Conservation (phyloP, 2,888 invertebrate species). For the Drosophila anomalata region DNA sequence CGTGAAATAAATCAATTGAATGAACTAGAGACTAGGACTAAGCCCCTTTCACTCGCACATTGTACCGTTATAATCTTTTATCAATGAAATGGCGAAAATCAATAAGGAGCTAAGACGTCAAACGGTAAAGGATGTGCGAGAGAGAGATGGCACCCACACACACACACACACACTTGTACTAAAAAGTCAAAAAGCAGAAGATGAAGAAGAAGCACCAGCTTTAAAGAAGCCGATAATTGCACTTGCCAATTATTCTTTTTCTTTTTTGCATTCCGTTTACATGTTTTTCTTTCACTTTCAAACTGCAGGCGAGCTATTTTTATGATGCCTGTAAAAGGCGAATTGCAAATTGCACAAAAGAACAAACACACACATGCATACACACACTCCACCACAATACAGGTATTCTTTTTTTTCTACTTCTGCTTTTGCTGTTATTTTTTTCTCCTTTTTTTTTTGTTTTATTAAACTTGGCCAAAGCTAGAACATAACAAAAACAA, state of each 20-base stretch:
- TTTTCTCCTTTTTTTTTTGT: constrained; percentile 44
- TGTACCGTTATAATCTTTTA: constrained; percentile 38
- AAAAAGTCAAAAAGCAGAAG: constrained; percentile 15
- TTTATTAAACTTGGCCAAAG: constrained; percentile 69
- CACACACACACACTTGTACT: constrained; percentile 17
- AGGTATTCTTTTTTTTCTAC: constrained; percentile 8
- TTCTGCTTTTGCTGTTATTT: constrained; percentile 44
- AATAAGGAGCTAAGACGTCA: constrained; percentile 35
- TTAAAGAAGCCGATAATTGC: constrained; percentile 17
- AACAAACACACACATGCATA: constrained; percentile 29
- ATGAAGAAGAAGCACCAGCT: background rate
- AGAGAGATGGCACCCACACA: background rate
- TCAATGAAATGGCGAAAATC: constrained; percentile 49
- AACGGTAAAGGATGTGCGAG: constrained; percentile 20
- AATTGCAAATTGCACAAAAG: constrained; percentile 62
- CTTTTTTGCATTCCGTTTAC: constrained; percentile 11
- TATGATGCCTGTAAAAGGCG: constrained; percentile 55
- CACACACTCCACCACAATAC: constrained; percentile 10
- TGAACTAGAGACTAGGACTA: background rate
- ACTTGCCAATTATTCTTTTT: constrained; percentile 30
- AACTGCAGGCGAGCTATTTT: constrained; percentile 55
- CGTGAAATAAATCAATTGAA: constrained; percentile 8
- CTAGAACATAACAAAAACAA: constrained; percentile 74
- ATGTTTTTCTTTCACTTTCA: constrained; percentile 66
- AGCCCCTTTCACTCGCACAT: constrained; percentile 7